phyloP scores from a whole-genome alignment of 2,888 invertebrate species.

The Cantharis flavilabris region DNA sequence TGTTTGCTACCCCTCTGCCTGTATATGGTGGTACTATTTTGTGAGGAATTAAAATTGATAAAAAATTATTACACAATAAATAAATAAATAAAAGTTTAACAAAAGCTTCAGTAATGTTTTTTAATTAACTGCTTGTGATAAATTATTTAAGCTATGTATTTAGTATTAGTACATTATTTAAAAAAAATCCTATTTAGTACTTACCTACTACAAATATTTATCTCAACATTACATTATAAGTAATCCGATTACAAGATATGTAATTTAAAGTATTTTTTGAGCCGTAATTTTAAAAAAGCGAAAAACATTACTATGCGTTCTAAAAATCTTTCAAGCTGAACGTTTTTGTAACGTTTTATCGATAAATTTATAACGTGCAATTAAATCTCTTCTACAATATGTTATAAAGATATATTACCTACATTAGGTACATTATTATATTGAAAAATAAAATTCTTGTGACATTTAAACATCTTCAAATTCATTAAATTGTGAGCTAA shows the following conservation, averaged over 20 bases:
- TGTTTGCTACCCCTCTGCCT: no score
- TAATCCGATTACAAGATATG: neutral
- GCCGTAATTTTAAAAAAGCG: neutral
- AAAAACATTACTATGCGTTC: neutral
- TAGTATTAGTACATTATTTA: no score
- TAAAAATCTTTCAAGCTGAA: neutral
- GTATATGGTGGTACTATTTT: no score
- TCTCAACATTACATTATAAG: neutral
- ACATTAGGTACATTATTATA: neutral
- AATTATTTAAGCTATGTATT: no score
- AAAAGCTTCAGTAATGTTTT: no score
- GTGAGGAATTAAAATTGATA: no score
- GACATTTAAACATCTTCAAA: neutral
- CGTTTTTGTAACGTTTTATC: neutral
- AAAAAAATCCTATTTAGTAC: no score
- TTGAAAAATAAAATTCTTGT: neutral
- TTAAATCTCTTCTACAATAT: neutral
- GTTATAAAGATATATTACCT: no score
- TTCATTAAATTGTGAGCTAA: neutral
- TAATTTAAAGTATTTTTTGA: neutral
- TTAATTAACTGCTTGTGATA: no score
- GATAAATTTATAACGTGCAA: neutral
- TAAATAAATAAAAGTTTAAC: no score
- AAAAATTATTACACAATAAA: no score
- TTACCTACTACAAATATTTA: no score